Evolutionary conservation across 92 coral and sea anemone genomes (phyloP).

Genomic region (Phenganax subtilis): DNA sequence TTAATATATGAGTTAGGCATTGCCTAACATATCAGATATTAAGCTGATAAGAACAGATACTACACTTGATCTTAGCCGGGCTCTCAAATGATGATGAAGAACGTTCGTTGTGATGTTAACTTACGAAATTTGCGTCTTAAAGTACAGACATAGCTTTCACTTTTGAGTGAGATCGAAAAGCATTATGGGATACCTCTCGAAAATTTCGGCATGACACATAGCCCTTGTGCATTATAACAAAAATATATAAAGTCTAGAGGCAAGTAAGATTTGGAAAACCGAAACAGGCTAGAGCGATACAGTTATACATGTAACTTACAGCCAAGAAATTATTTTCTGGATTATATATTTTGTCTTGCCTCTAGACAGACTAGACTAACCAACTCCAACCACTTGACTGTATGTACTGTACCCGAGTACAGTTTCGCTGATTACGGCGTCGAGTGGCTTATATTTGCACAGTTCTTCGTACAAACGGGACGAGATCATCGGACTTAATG

Average conservation of each 20-base stretch:
- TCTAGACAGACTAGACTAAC: conserved; percentile 8
- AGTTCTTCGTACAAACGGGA: conserved; percentile 6
- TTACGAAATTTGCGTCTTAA: neutral
- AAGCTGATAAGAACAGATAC: conserved; percentile 86
- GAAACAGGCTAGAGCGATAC: neutral
- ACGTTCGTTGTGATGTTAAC: neutral
- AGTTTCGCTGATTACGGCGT: neutral
- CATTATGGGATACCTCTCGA: neutral
- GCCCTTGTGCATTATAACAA: neutral
- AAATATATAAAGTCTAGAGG: conserved; percentile 5
- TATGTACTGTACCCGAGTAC: neutral
- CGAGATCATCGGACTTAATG: conserved; percentile 10
- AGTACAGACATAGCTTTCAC: neutral
- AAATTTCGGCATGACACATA: neutral
- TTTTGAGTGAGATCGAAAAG: neutral
- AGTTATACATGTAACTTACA: neutral
- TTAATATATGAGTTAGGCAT: conserved; percentile 38
- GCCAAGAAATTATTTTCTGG: neutral
- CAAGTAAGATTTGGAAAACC: conserved; percentile 7
- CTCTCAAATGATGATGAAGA: neutral
- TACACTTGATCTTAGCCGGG: neutral
- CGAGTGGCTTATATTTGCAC: neutral
- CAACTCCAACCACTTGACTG: conserved; percentile 11
- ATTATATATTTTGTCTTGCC: neutral
- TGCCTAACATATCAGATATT: conserved; percentile 67